These are phyloP conservation scores for Encarsia formosa DNA, from an alignment of 2,888 invertebrate genomes.

Conservation along the genomic window DNA sequence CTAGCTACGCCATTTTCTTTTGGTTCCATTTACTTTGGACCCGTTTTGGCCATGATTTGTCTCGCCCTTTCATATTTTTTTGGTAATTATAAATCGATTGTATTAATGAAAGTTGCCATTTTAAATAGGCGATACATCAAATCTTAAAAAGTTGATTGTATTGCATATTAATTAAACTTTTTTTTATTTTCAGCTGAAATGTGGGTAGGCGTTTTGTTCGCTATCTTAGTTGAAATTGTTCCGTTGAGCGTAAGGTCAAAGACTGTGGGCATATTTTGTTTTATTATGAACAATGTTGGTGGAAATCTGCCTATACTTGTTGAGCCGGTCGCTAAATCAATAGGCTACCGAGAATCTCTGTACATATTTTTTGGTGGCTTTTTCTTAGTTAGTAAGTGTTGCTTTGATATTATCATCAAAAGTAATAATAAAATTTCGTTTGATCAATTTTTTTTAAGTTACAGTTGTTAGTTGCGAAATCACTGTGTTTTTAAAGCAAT, in stretches of 20 bases:
- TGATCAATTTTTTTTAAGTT: no score
- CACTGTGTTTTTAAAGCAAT: no score
- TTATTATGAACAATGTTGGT: slow-evolving; percentile 90
- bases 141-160: no score
- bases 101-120: no score
- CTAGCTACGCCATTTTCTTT: slow-evolving; percentile 81
- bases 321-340: slow-evolving; percentile 75
- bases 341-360: slow-evolving; percentile 78
- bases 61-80: slow-evolving; percentile 86
- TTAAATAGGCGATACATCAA: no score
- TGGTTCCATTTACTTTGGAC: slow-evolving; percentile 77
- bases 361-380: slow-evolving; percentile 65
- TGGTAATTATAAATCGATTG: no score
- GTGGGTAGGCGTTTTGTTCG: slow-evolving; percentile 93
- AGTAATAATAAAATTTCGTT: no score
- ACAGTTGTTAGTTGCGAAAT: no score
- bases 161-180: background rate
- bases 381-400: background rate
- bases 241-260: slow-evolving; percentile 77
- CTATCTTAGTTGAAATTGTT: slow-evolving; percentile 84
- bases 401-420: no score
- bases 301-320: slow-evolving; percentile 85
- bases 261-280: slow-evolving; percentile 80
- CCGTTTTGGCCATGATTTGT: slow-evolving; percentile 81
- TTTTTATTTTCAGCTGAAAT: slow-evolving; percentile 67